Base-by-base conservation (phyloP, 2,113 vertebrate genomes). In the Nematolebias whitei region DNA sequence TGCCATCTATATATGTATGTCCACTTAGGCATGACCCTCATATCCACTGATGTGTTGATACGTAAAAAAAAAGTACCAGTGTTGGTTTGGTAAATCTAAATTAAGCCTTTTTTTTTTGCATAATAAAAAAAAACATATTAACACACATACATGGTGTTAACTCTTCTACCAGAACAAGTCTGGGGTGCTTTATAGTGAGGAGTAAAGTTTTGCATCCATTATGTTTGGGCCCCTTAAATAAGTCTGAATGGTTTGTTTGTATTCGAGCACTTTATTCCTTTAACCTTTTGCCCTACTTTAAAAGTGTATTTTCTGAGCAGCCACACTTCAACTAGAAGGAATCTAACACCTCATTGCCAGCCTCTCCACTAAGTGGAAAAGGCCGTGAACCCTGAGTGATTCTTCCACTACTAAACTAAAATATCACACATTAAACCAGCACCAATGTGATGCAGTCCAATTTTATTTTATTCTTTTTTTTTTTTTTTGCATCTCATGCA, bases 401-500 rank as follows among this genome's bases (percentile, higher is more conserved):
- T 89, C 71, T 68, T 82, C 68, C 23, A 61, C 71, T 71, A 76
- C 76, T 76, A 74, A 76, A 78, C 75, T 52, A 40, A 85, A 85
- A 85, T 79, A 66, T 67, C 55, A 50, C 57, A 78, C 62, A 74
- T 59, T 60, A 78, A 65, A 29, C 76, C n/a, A 60, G 19, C 65
- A 68, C 26, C 29, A 52, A 65, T 68, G 40, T 29, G 48, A 18
- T 22, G 23, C 20, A 32, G 16, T n/a, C n/a, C n/a, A n/a, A n/a
- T n/a, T n/a, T n/a, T n/a, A n/a, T n/a, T n/a, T n/a, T n/a, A n/a
- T n/a, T n/a, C n/a, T n/a, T n/a, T n/a, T n/a, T n/a, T n/a, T n/a
- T n/a, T n/a, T 20, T 2, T 23, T 16, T 45, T 23, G 45, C 43
- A 57, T n/a, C 15, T 40, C 6, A 44, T 45, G 45, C 20, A 56